Base-by-base conservation (phyloP, 2,797 vertebrate genomes). In the Neostethus bicornis region DNA sequence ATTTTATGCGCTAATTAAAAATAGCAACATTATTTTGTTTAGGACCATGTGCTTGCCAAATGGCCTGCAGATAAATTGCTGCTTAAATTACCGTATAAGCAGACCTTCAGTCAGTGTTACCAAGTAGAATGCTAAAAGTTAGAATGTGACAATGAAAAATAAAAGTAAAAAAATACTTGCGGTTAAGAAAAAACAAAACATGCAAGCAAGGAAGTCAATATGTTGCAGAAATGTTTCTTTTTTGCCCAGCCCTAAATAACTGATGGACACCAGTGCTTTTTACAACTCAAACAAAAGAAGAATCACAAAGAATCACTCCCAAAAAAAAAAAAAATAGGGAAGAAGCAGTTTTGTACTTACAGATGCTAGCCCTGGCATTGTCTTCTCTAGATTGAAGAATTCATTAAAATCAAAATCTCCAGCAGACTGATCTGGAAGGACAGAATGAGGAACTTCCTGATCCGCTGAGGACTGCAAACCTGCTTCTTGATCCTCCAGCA, bases 391-490 rank as follows among this genome's bases (percentile, higher is more conserved):
- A 86, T 98, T 98, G 90, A 98, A 99, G 86, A 98, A 98, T 63
- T 99, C 97, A 72, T 99, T 98, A 89, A 98, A 98, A 88, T 99
- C 97, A 89, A 99, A 99, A 48, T 97, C 96, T 77, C 96, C 94
- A 5, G 92, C 84, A 7, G 94, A 87, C 42, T 94, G 92, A 66
- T 97, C 96, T 2, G 94, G 93, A 31, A 96, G 83, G 47, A 94
- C 83, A 4, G 95, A 90, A 74, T 91, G 94, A 29, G 95, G 96
- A 76, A 97, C 96, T 73, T 98, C 96, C 77, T 98, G 97, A 85
- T 98, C 95, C 17, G 95, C 91, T 68, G 93, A 85, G 3, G 89
- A 86, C 83, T 90, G 63, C 45, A 80, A 64, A 66, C 87, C 73
- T 34, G 85, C 70, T 53, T 88, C 93, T n/a, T 89, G 91, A 50